Evolutionary conservation across 2,888 invertebrate species (phyloP).

Genomic region (Chromoteleia sp.): DNA sequence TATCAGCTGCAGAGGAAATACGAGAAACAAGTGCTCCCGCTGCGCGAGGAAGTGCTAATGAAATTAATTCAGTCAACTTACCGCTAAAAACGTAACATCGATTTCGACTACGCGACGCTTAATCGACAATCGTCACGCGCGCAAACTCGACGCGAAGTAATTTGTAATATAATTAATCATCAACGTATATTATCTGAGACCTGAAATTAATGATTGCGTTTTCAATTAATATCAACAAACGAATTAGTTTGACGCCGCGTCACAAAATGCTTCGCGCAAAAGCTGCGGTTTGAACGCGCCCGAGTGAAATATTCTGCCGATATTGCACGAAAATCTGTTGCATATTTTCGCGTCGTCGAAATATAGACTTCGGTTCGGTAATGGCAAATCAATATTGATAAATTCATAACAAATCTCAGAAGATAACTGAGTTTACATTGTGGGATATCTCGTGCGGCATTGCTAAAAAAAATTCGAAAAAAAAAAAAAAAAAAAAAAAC

Average conservation of each 20-base stretch:
- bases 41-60: constrained; percentile 62
- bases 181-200: constrained; percentile 47
- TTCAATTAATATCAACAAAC: constrained; percentile 58
- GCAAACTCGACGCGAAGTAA: constrained; percentile 57
- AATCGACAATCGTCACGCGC: constrained; percentile 66
- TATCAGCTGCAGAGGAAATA: constrained; percentile 44
- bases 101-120: constrained; percentile 52
- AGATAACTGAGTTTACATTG: too few relatives aligned
- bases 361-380: background rate
- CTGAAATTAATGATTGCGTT: constrained; percentile 49
- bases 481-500: too few relatives aligned
- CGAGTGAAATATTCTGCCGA: constrained; percentile 12
- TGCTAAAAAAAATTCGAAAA: too few relatives aligned
- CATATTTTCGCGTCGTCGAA: constrained; percentile 20
- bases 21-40: constrained; percentile 51
- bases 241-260: constrained; percentile 30
- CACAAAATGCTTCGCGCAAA: constrained; percentile 14
- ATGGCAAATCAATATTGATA: constrained; percentile 40
- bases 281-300: constrained; percentile 14
- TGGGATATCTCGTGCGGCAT: too few relatives aligned
- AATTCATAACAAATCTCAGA: constrained; percentile 8
- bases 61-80: constrained; percentile 65
- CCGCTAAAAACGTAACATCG: constrained; percentile 60
- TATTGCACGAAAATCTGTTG: constrained; percentile 27
- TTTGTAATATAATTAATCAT: constrained; percentile 64